Percentiles rank a stretch among this genome's conserved stretches.
Evolutionary conservation across 2,797 vertebrate genomes (phyloP).

Genomic region (Chanos chanos): DNA sequence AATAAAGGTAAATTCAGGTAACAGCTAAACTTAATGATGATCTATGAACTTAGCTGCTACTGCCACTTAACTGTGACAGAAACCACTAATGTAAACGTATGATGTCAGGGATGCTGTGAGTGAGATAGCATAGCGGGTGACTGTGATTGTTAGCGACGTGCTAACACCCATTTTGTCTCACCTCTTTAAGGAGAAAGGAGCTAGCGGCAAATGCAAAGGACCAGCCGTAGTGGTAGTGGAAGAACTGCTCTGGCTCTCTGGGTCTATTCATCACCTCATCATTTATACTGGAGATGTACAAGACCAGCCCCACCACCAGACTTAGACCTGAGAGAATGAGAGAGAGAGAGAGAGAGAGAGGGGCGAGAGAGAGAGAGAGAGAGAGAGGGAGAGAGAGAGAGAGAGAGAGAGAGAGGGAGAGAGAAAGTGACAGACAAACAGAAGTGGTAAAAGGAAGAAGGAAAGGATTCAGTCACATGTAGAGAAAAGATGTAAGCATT

Average conservation of each 20-base stretch:
- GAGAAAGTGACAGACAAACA: neutral
- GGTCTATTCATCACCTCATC: conserved; percentile 81
- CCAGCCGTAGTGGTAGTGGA: conserved; percentile 78
- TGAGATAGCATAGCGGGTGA: conserved; percentile 9
- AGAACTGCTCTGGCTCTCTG: conserved; percentile 73
- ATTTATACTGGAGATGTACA: conserved; percentile 81
- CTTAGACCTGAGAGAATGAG: conserved; percentile 63
- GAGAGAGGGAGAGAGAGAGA: conserved; percentile 32
- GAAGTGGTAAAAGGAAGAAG: neutral
- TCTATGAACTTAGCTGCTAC: conserved; percentile 18
- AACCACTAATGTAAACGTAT: too few relatives aligned
- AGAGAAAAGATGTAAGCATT: too few relatives aligned
- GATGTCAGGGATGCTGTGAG: too few relatives aligned
- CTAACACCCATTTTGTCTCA: conserved; percentile 39
- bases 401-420: neutral
- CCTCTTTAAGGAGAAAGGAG: conserved; percentile 82
- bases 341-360: neutral
- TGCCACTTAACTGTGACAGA: too few relatives aligned
- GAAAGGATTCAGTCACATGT: too few relatives aligned
- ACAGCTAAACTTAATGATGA: conserved; percentile 29
- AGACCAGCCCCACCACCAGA: conserved; percentile 76
- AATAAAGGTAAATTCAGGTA: too few relatives aligned
- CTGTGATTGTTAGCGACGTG: conserved; percentile 1
- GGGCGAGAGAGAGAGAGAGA: conserved; percentile 2
- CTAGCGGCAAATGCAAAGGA: conserved; percentile 79